A percentile compares a stretch with the other conserved stretches of the same genome.
Evolutionary conservation across 2,888 invertebrate species (phyloP).

Genomic region (Psylliodes chrysocephalus): DNA sequence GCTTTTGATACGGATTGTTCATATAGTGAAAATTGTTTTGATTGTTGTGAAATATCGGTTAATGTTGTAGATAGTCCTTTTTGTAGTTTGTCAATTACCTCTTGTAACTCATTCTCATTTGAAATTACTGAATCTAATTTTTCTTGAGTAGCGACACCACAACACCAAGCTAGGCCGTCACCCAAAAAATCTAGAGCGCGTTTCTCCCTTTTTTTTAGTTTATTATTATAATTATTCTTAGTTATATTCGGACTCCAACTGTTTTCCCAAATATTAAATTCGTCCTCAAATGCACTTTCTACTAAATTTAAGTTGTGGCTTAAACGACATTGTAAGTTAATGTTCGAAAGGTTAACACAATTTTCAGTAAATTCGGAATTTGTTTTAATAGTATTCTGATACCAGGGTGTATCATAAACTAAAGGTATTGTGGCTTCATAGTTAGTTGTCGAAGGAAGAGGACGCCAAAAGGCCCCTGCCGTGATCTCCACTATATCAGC

Average conservation of each 20-base stretch:
- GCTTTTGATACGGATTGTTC: neutral
- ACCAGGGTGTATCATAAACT: constrained; percentile 29
- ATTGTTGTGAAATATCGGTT: neutral
- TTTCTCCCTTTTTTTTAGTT: neutral
- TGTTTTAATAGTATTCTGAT: too few species aligned
- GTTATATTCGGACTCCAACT: constrained; percentile 9
- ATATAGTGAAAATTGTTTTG: constrained; percentile 11
- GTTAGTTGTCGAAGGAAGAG: constrained; percentile 27
- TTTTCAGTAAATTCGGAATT: neutral
- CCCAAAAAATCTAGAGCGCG: constrained; percentile 35
- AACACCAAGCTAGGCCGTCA: constrained; percentile 39
- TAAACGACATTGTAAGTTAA: neutral
- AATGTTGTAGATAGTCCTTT: constrained; percentile 3
- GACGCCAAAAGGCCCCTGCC: constrained; percentile 37
- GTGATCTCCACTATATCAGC: constrained; percentile 20
- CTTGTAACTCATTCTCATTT: constrained; percentile 19
- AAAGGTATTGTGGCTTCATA: constrained; percentile 39
- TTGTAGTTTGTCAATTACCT: constrained; percentile 5
- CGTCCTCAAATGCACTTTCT: neutral
- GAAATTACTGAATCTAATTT: constrained; percentile 30
- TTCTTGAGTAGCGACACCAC: constrained; percentile 37
- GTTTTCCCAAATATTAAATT: neutral
- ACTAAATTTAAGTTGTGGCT: neutral
- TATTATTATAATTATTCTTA: neutral
- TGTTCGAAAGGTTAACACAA: too few species aligned